A percentile compares a stretch with the other conserved stretches of the same genome.
phyloP scores from a whole-genome alignment of 2,888 invertebrate genomes.

The Pterostichus madidus region DNA sequence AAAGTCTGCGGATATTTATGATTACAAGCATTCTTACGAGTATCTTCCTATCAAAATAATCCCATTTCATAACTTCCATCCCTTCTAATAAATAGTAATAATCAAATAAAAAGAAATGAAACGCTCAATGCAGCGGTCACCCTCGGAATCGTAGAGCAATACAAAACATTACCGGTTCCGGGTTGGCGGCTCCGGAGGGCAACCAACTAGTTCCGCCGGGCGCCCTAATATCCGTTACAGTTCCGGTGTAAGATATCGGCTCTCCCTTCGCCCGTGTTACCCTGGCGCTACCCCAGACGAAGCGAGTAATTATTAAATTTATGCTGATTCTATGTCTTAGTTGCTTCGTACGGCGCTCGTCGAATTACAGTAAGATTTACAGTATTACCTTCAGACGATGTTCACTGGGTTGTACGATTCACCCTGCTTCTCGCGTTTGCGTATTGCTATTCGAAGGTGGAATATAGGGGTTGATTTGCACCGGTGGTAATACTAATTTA shows the following conservation, averaged over 20 bases:
- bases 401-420: conserved; percentile 71
- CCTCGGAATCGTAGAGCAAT: conserved; percentile 32
- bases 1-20: no score
- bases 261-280: conserved; percentile 23
- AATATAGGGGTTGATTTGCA: conserved; percentile 24
- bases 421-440: conserved; percentile 72
- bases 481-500: conserved; percentile 77
- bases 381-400: conserved; percentile 75
- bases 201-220: conserved; percentile 43
- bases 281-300: neutral
- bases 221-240: conserved; percentile 62
- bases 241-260: conserved; percentile 65
- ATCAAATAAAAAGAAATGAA: conserved; percentile 32
- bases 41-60: no score
- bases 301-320: conserved; percentile 78
- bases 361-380: conserved; percentile 79
- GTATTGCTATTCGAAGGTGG: conserved; percentile 4
- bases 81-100: conserved; percentile 15
- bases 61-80: neutral
- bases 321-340: conserved; percentile 80
- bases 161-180: conserved; percentile 38
- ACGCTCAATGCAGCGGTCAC: neutral
- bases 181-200: conserved; percentile 35
- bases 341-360: conserved; percentile 73
- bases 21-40: no score